A percentile compares a stretch with the other conserved stretches of the same genome.
Conservation (phyloP, 2,888 invertebrate genomes). For the Eudemis profundana region DNA sequence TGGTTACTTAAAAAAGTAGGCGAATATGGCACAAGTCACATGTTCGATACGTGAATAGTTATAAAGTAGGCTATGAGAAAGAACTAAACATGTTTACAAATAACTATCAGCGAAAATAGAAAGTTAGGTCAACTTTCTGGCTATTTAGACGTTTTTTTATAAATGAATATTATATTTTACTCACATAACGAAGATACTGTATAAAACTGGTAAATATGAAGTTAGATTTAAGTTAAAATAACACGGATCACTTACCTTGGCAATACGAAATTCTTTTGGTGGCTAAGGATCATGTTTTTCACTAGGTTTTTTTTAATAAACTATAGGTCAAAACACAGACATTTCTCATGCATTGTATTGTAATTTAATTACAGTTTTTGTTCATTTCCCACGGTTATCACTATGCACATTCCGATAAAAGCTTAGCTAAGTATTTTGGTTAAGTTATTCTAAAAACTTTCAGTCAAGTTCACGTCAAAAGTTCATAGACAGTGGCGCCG, state of each 20-base stretch:
- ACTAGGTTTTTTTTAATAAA: slow-evolving; percentile 52
- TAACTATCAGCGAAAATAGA: slow-evolving; percentile 35
- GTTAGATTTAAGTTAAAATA: slow-evolving; percentile 48
- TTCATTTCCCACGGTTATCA: slow-evolving; percentile 69
- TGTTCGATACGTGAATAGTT: not conserved
- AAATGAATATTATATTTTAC: not conserved
- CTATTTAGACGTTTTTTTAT: not conserved
- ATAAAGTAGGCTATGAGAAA: slow-evolving; percentile 24
- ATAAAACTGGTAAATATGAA: not conserved
- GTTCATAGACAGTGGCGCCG: slow-evolving; percentile 75
- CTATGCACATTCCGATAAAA: slow-evolving; percentile 76
- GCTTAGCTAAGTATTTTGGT: slow-evolving; percentile 78
- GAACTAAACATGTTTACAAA: slow-evolving; percentile 39
- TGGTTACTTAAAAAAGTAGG: not conserved
- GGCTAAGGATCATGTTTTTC: slow-evolving; percentile 49
- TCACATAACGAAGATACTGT: not conserved
- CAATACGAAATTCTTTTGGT: slow-evolving; percentile 56
- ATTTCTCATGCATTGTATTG: slow-evolving; percentile 67
- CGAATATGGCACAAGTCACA: not conserved
- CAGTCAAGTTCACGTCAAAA: slow-evolving; percentile 84
- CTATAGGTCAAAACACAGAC: slow-evolving; percentile 52
- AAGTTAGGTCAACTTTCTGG: slow-evolving; percentile 35
- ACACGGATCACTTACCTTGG: slow-evolving; percentile 55
- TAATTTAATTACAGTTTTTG: slow-evolving; percentile 61
- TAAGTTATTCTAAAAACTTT: slow-evolving; percentile 78